Percentiles rank a stretch among this genome's conserved stretches.
phyloP scores from a whole-genome alignment of 2,113 vertebrate genomes.

The Triplophysa dalaica region DNA sequence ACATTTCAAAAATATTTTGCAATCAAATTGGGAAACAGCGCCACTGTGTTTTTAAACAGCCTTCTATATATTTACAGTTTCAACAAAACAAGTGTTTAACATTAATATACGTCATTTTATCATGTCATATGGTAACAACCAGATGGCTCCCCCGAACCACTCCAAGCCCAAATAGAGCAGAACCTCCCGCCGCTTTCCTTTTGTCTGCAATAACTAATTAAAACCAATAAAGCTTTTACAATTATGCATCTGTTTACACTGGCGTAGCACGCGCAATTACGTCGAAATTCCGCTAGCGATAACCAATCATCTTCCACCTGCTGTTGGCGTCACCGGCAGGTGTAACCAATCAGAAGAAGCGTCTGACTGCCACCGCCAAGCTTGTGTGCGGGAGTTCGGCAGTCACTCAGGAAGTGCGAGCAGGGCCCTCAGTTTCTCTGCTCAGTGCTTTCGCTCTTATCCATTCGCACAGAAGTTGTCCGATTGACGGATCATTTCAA shows the following conservation, averaged over 20 bases:
- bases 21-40: neutral
- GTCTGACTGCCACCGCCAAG: conserved; percentile 57
- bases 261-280: conserved; percentile 28
- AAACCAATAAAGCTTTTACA: conserved; percentile 34
- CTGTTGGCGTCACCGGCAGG: conserved; percentile 36
- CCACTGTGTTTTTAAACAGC: neutral
- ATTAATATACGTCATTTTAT: neutral
- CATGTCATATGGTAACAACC: neutral
- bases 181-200: neutral
- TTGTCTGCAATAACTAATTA: conserved; percentile 27
- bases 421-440: conserved; percentile 4
- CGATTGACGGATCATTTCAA: neutral
- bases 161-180: conserved; percentile 13
- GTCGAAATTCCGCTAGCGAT: conserved; percentile 6
- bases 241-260: conserved; percentile 25
- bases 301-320: conserved; percentile 46
- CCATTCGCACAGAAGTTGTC: neutral
- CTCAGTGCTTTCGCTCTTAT: neutral
- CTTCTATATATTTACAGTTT: neutral
- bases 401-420: conserved; percentile 55
- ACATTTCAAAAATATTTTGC: neutral
- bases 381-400: conserved; percentile 57
- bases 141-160: conserved; percentile 5
- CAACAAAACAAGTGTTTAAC: neutral
- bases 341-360: conserved; percentile 53